A percentile compares a stretch with the other conserved stretches of the same genome.
Evolutionary conservation across 2,113 vertebrate species (phyloP).

Genomic region (Colinus virginianus): DNA sequence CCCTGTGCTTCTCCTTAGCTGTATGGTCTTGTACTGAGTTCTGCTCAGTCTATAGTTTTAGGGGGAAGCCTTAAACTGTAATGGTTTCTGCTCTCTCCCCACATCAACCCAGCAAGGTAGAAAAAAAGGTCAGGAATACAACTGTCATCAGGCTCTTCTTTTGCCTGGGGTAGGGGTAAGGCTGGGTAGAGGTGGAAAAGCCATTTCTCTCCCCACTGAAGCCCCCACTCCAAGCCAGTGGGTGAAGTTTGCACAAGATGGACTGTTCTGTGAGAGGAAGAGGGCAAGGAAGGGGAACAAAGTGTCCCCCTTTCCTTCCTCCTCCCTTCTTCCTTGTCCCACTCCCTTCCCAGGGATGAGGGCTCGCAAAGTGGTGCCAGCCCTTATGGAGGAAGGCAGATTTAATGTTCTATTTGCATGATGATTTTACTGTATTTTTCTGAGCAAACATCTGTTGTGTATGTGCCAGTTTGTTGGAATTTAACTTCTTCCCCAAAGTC

Average conservation of each 20-base stretch:
- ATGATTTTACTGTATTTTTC: constrained; percentile 84
- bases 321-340: constrained; percentile 57
- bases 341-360: constrained; percentile 23
- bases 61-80: not conserved
- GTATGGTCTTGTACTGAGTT: constrained; percentile 3
- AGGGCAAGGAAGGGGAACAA: constrained; percentile 45
- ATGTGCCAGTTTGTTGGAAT: constrained; percentile 81
- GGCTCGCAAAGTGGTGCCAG: constrained; percentile 20
- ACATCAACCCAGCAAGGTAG: not conserved
- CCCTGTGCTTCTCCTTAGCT: not conserved
- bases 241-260: constrained; percentile 76
- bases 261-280: constrained; percentile 70
- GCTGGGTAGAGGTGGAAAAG: not conserved
- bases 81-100: not conserved
- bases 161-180: not conserved
- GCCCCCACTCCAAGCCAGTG: constrained; percentile 25
- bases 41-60: not conserved
- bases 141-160: constrained; percentile 33
- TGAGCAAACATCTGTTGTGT: constrained; percentile 85
- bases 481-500: constrained; percentile 35
- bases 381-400: constrained; percentile 65
- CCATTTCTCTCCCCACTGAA: constrained; percentile 15
- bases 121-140: constrained; percentile 19
- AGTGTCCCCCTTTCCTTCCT: constrained; percentile 53
- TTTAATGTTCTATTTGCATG: constrained; percentile 82